These are phyloP conservation scores for Hemitrygon akajei DNA, from an alignment of 2,797 vertebrate species.

Conservation along the genomic window DNA sequence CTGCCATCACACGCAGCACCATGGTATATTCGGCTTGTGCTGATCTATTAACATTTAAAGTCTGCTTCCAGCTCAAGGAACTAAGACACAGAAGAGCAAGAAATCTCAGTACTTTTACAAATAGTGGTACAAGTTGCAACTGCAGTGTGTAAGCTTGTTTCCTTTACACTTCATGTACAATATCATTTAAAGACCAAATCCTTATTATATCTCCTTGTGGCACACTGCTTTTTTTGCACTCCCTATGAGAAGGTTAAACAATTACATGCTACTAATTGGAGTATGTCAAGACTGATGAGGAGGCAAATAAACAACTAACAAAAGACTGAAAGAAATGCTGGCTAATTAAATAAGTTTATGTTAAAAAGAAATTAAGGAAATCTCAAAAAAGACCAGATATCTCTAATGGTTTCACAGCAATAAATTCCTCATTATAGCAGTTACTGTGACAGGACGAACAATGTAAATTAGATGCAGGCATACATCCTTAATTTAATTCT, in stretches of 20 bases:
- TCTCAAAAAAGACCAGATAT: neutral
- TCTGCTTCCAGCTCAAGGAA: neutral
- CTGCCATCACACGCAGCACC: no score
- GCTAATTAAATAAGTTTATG: constrained; percentile 38
- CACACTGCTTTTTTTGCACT: neutral
- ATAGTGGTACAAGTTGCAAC: neutral
- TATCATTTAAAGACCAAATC: neutral
- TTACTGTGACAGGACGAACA: constrained; percentile 12
- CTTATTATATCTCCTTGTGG: neutral
- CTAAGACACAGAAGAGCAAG: neutral
- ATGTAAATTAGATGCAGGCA: constrained; percentile 10
- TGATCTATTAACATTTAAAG: neutral
- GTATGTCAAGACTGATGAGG: constrained; percentile 34
- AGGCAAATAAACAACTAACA: constrained; percentile 37
- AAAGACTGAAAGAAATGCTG: constrained; percentile 32
- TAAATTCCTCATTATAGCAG: constrained; percentile 19
- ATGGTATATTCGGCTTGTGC: neutral
- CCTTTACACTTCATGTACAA: neutral
- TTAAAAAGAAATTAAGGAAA: neutral
- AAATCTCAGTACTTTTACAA: neutral
- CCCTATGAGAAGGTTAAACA: constrained; percentile 35
- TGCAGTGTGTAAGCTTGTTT: neutral
- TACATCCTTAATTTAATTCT: constrained; percentile 26
- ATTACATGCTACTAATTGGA: constrained; percentile 38
- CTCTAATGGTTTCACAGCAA: constrained; percentile 25